Conservation (phyloP, 2,888 invertebrate genomes). For the Polydrusus pterygomalis region DNA sequence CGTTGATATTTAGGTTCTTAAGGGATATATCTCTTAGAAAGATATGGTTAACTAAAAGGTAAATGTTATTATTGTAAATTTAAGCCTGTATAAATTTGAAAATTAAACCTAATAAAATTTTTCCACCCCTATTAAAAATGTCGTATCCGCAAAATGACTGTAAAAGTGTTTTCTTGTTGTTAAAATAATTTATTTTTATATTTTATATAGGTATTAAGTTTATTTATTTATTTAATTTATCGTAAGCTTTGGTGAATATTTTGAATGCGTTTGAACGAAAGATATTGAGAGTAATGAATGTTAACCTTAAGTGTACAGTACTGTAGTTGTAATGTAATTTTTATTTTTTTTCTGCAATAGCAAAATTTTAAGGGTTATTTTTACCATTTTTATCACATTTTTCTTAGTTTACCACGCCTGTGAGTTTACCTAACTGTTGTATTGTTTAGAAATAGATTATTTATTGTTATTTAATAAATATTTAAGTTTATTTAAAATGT, state of each 20-base stretch:
- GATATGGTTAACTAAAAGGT: no score
- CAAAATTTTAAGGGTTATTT: constrained; percentile 4
- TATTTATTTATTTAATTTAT: constrained; percentile 25
- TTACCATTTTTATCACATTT: constrained; percentile 7
- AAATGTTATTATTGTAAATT: no score
- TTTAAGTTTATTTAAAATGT: constrained; percentile 1
- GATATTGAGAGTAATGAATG: neutral
- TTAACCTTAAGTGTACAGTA: constrained; percentile 4
- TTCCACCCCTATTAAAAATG: neutral
- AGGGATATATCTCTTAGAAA: no score
- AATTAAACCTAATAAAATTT: no score
- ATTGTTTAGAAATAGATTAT: constrained; percentile 24
- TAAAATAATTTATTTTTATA: constrained; percentile 13
- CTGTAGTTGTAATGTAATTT: neutral
- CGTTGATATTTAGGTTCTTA: no score
- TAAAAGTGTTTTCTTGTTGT: neutral
- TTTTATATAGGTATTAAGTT: no score
- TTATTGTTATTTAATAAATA: constrained; percentile 29
- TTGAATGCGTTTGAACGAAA: neutral
- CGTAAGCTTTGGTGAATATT: neutral
- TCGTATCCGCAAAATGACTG: constrained; percentile 1
- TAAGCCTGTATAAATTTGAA: no score
- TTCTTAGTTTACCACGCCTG: constrained; percentile 10
- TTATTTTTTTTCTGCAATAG: neutral
- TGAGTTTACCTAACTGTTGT: constrained; percentile 5